These are phyloP conservation scores for Eupithecia centaureata DNA, from an alignment of 2,888 invertebrate genomes.

Conservation along the genomic window DNA sequence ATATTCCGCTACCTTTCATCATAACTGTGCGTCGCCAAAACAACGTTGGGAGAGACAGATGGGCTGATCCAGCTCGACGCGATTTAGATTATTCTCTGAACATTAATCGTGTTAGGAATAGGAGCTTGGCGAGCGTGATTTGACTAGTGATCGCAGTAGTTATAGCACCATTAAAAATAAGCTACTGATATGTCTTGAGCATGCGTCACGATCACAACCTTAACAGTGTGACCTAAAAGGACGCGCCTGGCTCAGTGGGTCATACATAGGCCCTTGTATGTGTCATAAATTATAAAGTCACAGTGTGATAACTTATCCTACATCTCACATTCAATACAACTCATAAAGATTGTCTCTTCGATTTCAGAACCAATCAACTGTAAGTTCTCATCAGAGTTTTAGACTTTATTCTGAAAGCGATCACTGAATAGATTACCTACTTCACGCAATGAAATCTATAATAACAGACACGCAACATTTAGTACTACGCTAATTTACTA, in stretches of 20 bases:
- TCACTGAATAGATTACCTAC: neutral
- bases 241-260: neutral
- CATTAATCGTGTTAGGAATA: too few species aligned
- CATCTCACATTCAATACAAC: neutral
- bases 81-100: conserved; percentile 39
- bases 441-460: conserved; percentile 23
- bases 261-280: neutral
- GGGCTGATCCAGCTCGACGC: conserved; percentile 95
- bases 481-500: conserved; percentile 39
- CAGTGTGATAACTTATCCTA: neutral
- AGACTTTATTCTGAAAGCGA: neutral
- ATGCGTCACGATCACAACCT: neutral
- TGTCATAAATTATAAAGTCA: neutral
- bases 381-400: neutral
- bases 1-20: conserved; percentile 91
- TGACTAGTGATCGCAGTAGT: neutral
- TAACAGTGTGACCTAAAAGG: neutral
- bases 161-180: neutral
- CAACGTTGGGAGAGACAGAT: conserved; percentile 95
- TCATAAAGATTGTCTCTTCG: neutral
- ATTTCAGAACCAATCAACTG: neutral
- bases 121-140: neutral
- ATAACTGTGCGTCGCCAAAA: conserved; percentile 96
- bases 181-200: neutral
- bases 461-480: conserved; percentile 40